A percentile compares a stretch with the other conserved stretches of the same genome.
Evolutionary conservation across 2,797 vertebrate species (phyloP).

Genomic region (Xenopus petersii): DNA sequence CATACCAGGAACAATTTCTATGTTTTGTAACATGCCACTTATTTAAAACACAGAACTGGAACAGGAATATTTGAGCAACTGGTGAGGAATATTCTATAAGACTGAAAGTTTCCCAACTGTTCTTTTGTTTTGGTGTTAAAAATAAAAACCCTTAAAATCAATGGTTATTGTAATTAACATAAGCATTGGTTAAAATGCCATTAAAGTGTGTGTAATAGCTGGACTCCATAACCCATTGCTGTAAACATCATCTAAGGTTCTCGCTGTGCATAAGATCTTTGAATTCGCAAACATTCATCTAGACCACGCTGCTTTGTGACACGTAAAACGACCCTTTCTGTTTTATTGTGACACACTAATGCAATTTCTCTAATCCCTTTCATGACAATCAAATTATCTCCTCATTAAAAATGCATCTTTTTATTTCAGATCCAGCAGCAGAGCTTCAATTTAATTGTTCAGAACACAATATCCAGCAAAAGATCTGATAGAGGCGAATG

Average conservation of each 20-base stretch:
- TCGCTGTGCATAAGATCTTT: not conserved
- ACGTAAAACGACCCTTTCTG: not conserved
- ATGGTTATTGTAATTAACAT: not conserved
- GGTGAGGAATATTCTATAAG: too few species aligned
- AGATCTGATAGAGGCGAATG: too few species aligned
- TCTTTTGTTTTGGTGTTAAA: not conserved
- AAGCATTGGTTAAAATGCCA: not conserved
- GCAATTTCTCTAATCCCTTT: not conserved
- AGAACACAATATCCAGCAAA: not conserved
- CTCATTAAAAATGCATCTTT: not conserved
- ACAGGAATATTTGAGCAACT: too few species aligned
- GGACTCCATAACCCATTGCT: not conserved
- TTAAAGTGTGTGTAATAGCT: not conserved
- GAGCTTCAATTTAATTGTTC: not conserved
- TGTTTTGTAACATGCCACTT: too few species aligned
- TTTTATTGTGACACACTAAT: not conserved
- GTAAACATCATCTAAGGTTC: not conserved
- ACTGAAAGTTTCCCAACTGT: too few species aligned
- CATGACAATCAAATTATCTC: not conserved
- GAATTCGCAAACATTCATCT: not conserved
- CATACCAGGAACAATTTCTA: too few species aligned
- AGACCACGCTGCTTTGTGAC: not conserved
- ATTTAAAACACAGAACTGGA: too few species aligned
- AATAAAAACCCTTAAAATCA: not conserved
- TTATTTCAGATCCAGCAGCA: not conserved